These are phyloP conservation scores for Drosophila longiperda DNA, from an alignment of 2,888 invertebrate species.

Conservation along the genomic window DNA sequence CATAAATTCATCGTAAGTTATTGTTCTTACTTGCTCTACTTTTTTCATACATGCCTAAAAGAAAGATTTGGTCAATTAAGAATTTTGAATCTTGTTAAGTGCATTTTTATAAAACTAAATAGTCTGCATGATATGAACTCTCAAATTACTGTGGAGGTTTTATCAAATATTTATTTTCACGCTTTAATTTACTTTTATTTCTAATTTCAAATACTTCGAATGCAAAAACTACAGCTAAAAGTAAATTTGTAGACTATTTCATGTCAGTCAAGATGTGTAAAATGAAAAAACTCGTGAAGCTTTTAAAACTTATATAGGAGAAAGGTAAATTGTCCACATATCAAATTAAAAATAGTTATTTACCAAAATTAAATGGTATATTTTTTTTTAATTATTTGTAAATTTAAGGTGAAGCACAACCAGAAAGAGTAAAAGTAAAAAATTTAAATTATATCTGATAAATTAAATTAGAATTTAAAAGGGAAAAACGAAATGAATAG, in stretches of 20 bases:
- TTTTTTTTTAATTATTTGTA: not conserved
- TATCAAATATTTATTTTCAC: not conserved
- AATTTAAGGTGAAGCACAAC: not conserved
- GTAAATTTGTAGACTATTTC: not conserved
- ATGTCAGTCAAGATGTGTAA: too few relatives aligned
- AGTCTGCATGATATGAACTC: not conserved
- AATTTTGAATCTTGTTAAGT: not conserved
- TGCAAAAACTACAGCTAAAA: not conserved
- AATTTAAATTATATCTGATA: not conserved
- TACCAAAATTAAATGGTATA: not conserved
- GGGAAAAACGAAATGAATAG: not conserved
- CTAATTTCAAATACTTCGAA: not conserved
- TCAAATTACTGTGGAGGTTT: not conserved
- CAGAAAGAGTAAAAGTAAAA: not conserved
- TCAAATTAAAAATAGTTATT: not conserved
- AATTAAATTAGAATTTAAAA: not conserved
- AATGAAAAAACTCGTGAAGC: not conserved
- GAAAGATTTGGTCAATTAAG: not conserved
- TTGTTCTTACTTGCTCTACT: not conserved
- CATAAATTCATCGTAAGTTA: slow-evolving; percentile 60
- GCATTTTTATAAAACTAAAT: not conserved
- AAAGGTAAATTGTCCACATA: not conserved
- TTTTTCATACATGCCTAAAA: not conserved
- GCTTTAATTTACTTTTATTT: not conserved
- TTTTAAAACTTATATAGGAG: not conserved